Evolutionary conservation across 1,140 invertebrate genomes (phyloP).

Genomic region (Harpegnathos saltator): DNA sequence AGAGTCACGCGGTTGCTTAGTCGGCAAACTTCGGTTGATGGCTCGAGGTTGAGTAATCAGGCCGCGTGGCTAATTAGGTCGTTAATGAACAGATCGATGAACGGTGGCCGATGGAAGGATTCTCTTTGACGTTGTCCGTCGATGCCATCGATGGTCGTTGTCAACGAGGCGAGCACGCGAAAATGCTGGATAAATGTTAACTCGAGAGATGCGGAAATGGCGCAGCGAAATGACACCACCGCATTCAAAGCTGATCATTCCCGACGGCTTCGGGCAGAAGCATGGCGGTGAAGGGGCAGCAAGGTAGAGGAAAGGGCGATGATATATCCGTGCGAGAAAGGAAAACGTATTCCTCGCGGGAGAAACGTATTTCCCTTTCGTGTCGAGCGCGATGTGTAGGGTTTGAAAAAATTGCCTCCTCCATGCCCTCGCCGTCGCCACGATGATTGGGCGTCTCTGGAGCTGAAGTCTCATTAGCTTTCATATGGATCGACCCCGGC

Average conservation of each 20-base stretch:
- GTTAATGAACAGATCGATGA: conserved; percentile 63
- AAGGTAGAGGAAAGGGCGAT: conserved; percentile 1
- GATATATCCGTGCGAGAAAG: conserved; percentile 27
- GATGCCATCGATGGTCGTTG: conserved; percentile 17
- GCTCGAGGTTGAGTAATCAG: conserved; percentile 57
- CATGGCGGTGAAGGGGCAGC: not conserved
- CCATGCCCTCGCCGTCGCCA: not conserved
- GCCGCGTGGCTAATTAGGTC: conserved; percentile 59
- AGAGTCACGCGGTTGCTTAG: conserved; percentile 48
- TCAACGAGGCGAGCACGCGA: conserved; percentile 45
- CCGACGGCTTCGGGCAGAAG: not conserved
- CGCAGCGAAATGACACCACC: not conserved
- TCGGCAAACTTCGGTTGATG: conserved; percentile 55
- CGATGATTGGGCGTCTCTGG: conserved; percentile 41
- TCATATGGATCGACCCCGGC: conserved; percentile 19
- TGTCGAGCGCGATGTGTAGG: not conserved
- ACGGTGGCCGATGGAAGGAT: conserved; percentile 47
- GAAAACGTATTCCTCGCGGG: not conserved
- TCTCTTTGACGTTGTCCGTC: conserved; percentile 46
- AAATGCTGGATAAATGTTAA: conserved; percentile 44
- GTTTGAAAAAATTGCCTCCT: conserved; percentile 33
- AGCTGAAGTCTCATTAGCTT: conserved; percentile 48
- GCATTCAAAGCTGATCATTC: conserved; percentile 10
- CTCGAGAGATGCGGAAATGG: not conserved
- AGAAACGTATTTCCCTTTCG: not conserved